Evolutionary conservation across 2,113 vertebrate genomes (phyloP), one percentile per base, ranked within the genome.

Genomic region (Poeciliopsis occidentalis): DNA sequence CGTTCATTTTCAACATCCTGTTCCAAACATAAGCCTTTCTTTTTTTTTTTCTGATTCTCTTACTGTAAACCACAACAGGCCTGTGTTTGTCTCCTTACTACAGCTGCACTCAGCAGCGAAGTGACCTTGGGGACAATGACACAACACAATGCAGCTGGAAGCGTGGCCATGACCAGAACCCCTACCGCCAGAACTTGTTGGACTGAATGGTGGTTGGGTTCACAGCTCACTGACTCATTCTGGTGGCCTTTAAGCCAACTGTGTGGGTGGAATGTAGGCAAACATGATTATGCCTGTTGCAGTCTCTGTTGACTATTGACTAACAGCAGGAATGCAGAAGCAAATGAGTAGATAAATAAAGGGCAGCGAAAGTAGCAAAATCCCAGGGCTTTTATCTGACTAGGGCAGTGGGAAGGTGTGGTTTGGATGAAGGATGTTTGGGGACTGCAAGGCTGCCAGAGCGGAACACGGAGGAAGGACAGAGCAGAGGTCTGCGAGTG

Each of bases 371-470:
- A 86, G 80, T 67, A 64, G 51, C 19, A 69, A 54, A 57, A 68
- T 67, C 31, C 44, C 73, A 1, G 27, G 37, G 64, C 27, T 70
- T 86, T 69, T 80, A 64, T 84, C 60, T 74, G 68, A 64, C 67
- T 41, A 68, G 39, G 60, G 73, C 67, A 62, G 0, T 69, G 69
- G 82, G 66, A 75, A 90, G 86, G 89, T 81, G 88, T 84, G 85
- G 89, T 81, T 73, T 78, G 68, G 70, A 87, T 51, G 73, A 73
- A 92, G 92, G 93, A 94, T 92, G 92, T 92, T 94, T 89, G 78
- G 91, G 89, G 88, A 80, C 78, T 71, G 67, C 15, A 75, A 86
- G 78, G 81, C 84, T 88, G 88, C 92, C 90, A 93, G 88, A 91
- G 60, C 84, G 88, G 91, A 91, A 92, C 67, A 74, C 8, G 7